Evolutionary conservation across 2,797 vertebrate genomes (phyloP), one percentile per base, ranked within the genome.

Genomic region (Gadopsis bispinosus): DNA sequence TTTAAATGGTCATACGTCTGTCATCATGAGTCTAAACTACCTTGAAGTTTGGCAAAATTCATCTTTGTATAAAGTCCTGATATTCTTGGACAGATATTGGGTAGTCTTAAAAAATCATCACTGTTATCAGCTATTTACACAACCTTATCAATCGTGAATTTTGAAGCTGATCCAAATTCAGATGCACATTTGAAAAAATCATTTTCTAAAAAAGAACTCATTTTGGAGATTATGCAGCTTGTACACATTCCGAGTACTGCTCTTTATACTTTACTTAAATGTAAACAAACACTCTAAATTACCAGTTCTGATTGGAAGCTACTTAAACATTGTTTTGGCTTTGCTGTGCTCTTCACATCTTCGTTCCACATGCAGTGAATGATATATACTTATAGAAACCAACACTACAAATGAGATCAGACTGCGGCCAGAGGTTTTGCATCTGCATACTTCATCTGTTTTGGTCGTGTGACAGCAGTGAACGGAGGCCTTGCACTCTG

Each of bases 401-500:
- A 59, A 33, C 20, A 31, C 43, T 53, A 7, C 47, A 74, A 71
- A 66, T 48, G 37, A 37, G 22, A 63, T 68, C 48, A 33, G 31
- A 41, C 35, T 53, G 47, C 14, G 35, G 14, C 43, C 16, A 39
- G 31, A 61, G 20, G 41, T 54, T 79, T 69, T 48, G 45, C 45
- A 68, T 70, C 43, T 3, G 20, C 33, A 64, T 48, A 66, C 71
- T 77, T 73, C 20, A 67, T 80, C 41, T 50, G 69, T 54, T 65
- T 65, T 68, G 71, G 65, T 71, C 17, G 48, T 53, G 60, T 66
- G 69, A 69, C 70, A 77, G 56, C 75, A 53, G 41, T 22, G 69
- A 74, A 78, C 50, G 64, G 64, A 69, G 71, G 79, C 54, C 41
- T 12, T 31, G 69, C 67, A 64, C 72, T 58, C 33, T 77, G 80